Conservation (phyloP, 2,888 invertebrate genomes). For the Didymodactylos carnosus region DNA sequence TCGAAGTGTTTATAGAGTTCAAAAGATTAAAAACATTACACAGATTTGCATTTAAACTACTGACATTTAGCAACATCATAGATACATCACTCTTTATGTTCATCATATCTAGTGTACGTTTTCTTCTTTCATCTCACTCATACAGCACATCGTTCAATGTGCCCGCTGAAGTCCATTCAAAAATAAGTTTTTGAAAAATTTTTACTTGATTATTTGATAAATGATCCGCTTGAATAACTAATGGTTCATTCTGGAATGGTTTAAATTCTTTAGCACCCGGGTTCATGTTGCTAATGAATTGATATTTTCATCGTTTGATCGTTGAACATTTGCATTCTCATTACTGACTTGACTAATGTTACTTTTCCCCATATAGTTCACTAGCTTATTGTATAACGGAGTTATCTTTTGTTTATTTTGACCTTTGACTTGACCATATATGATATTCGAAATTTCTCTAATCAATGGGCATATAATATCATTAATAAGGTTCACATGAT, state of each 20-base stretch:
- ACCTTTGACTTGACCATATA: neutral
- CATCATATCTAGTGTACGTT: neutral
- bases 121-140: neutral
- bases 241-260: neutral
- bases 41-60: neutral
- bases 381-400: neutral
- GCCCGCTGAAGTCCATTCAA: neutral
- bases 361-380: neutral
- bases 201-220: neutral
- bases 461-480: neutral
- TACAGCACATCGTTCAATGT: neutral
- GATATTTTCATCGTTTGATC: no score
- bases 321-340: no score
- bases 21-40: neutral
- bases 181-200: neutral
- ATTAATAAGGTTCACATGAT: no score
- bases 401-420: neutral
- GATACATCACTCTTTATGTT: neutral
- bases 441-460: neutral
- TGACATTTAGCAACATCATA: neutral
- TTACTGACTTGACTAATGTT: neutral
- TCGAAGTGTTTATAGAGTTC: neutral
- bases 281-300: neutral
- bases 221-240: neutral
- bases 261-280: neutral